Conservation (phyloP, 2,113 vertebrate genomes). For the Burhinus bistriatus region DNA sequence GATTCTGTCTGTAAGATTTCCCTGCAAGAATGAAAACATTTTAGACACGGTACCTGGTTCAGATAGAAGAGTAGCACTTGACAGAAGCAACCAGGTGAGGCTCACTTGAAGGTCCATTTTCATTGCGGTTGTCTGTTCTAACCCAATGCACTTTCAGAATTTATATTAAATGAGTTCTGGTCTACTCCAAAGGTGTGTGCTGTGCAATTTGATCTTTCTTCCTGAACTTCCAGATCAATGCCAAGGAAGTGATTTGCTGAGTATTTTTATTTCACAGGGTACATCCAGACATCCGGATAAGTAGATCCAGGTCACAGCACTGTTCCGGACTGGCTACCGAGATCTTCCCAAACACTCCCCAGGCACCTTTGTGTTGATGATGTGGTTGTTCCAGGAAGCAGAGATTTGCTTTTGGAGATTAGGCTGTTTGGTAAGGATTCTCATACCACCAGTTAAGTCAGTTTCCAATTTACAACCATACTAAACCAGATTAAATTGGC, state of each 20-base stretch:
- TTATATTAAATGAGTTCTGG: slow-evolving; percentile 1
- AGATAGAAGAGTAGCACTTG: not conserved
- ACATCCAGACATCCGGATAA: slow-evolving; percentile 15
- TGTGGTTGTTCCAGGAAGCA: slow-evolving; percentile 52
- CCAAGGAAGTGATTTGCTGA: slow-evolving; percentile 44
- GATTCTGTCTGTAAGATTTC: not conserved
- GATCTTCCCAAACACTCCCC: not conserved
- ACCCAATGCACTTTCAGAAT: not conserved
- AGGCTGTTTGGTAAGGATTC: slow-evolving; percentile 23
- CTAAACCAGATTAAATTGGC: not conserved
- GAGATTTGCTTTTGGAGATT: not conserved
- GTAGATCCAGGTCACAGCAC: not conserved
- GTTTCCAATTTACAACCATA: not conserved
- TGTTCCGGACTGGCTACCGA: not conserved
- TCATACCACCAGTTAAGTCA: not conserved
- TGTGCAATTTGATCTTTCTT: slow-evolving; percentile 34
- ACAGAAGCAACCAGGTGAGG: slow-evolving; percentile 29
- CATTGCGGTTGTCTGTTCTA: not conserved
- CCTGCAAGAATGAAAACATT: not conserved
- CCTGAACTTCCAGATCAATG: not conserved
- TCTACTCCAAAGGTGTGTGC: not conserved
- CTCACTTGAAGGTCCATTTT: not conserved
- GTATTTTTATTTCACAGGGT: slow-evolving; percentile 11
- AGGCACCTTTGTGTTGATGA: not conserved
- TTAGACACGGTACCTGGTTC: slow-evolving; percentile 13